phyloP scores from a whole-genome alignment of 2,888 invertebrate genomes.

The Sarcophaga subvicina region DNA sequence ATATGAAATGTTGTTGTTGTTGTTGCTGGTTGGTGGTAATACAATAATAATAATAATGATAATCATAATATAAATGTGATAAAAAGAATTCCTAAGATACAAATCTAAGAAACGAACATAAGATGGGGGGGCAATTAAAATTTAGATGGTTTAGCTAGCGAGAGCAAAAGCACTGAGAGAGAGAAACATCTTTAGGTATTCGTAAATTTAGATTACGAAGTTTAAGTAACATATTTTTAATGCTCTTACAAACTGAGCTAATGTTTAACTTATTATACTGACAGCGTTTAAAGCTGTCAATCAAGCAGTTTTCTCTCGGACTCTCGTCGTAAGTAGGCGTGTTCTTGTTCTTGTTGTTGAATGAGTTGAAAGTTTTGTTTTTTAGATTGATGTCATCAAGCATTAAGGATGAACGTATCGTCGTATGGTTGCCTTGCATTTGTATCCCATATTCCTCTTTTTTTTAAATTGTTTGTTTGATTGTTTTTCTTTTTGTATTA shows the following conservation, averaged over 20 bases:
- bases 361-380: background rate
- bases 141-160: background rate
- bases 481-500: slow-evolving; percentile 4
- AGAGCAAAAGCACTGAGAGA: slow-evolving; percentile 5
- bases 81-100: slow-evolving; percentile 11
- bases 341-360: background rate
- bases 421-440: background rate
- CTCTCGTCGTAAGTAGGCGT: background rate
- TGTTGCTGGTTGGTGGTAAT: background rate
- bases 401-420: background rate
- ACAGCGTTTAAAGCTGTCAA: slow-evolving; percentile 3
- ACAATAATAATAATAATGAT: too few species aligned
- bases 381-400: background rate
- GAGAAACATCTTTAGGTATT: slow-evolving; percentile 17
- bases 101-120: slow-evolving; percentile 18
- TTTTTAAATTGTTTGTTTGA: background rate
- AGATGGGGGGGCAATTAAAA: slow-evolving; percentile 2
- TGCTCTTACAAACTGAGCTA: slow-evolving; percentile 63
- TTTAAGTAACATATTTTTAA: slow-evolving; percentile 54
- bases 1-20: slow-evolving; percentile 23
- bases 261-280: slow-evolving; percentile 50
- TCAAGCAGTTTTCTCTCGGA: slow-evolving; percentile 3
- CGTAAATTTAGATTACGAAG: slow-evolving; percentile 26
- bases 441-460: slow-evolving; percentile 21
- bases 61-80: background rate